Conservation (phyloP, 1,140 invertebrate genomes). For the Diprion similis region DNA sequence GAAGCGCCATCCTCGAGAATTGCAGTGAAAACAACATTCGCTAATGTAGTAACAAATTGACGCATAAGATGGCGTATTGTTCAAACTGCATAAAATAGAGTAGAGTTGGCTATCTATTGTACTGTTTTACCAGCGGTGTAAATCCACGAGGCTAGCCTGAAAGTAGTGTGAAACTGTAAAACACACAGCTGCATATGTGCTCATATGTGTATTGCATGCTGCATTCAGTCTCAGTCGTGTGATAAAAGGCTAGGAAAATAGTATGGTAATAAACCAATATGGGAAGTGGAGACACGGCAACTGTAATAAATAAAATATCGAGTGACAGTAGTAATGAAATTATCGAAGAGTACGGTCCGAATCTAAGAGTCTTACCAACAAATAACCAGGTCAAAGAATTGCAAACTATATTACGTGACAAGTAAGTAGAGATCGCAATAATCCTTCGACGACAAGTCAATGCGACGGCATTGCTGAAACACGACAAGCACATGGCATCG, state of each 20-base stretch:
- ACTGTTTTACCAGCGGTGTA: not conserved
- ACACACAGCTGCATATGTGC: not conserved
- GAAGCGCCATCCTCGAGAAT: too few relatives aligned
- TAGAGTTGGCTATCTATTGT: too few relatives aligned
- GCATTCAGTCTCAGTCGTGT: conserved; percentile 2
- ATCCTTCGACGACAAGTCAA: not conserved
- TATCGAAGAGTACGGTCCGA: conserved; percentile 74
- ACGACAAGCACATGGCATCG: conserved; percentile 6
- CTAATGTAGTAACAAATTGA: too few relatives aligned
- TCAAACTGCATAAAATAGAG: too few relatives aligned
- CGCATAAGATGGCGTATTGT: too few relatives aligned
- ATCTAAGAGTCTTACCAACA: conserved; percentile 80
- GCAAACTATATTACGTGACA: conserved; percentile 94
- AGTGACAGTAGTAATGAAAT: conserved; percentile 40
- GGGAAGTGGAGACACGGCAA: conserved; percentile 49
- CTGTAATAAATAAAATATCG: conserved; percentile 40
- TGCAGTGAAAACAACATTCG: too few relatives aligned
- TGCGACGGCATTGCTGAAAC: not conserved
- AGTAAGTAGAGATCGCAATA: conserved; percentile 67
- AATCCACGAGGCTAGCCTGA: not conserved
- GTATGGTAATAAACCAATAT: conserved; percentile 35
- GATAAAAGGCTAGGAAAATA: not conserved
- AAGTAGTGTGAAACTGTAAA: not conserved
- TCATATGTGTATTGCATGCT: not conserved
- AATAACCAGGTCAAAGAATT: conserved; percentile 93